These are phyloP conservation scores for Ichneumoninae sp. DNA, from an alignment of 2,888 invertebrate species.

Conservation along the genomic window DNA sequence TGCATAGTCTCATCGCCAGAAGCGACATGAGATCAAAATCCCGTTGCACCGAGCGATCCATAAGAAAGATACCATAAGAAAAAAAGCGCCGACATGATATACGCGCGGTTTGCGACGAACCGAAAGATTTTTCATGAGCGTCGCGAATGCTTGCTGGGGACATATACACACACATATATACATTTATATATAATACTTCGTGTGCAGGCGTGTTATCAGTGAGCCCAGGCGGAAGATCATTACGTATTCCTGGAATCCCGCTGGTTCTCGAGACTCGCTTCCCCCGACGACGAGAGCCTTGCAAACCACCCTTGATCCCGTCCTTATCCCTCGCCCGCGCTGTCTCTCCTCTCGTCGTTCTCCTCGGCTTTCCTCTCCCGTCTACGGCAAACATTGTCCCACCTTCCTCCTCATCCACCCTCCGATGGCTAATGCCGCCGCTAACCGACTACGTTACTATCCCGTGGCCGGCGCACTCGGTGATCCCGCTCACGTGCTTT, in stretches of 20 bases:
- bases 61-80: slow-evolving; percentile 23
- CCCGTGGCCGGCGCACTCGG: slow-evolving; percentile 41
- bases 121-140: slow-evolving; percentile 52
- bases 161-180: neutral
- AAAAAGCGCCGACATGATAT: slow-evolving; percentile 20
- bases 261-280: slow-evolving; percentile 56
- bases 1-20: neutral
- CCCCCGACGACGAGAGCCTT: slow-evolving; percentile 32
- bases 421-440: slow-evolving; percentile 40
- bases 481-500: slow-evolving; percentile 49
- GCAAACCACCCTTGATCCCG: slow-evolving; percentile 60
- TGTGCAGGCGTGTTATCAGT: slow-evolving; percentile 41
- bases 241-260: slow-evolving; percentile 66
- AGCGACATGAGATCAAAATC: slow-evolving; percentile 23
- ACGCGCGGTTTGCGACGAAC: slow-evolving; percentile 37
- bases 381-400: slow-evolving; percentile 61
- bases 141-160: slow-evolving; percentile 43
- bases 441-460: slow-evolving; percentile 32
- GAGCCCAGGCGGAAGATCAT: slow-evolving; percentile 62
- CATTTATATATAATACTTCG: slow-evolving; percentile 8
- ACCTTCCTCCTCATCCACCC: slow-evolving; percentile 1
- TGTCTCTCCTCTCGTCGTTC: slow-evolving; percentile 20
- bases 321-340: slow-evolving; percentile 36
- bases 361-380: slow-evolving; percentile 22
- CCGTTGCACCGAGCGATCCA: slow-evolving; percentile 1